Conservation (phyloP, 2,113 vertebrate species). For the Phycodurus eques region DNA sequence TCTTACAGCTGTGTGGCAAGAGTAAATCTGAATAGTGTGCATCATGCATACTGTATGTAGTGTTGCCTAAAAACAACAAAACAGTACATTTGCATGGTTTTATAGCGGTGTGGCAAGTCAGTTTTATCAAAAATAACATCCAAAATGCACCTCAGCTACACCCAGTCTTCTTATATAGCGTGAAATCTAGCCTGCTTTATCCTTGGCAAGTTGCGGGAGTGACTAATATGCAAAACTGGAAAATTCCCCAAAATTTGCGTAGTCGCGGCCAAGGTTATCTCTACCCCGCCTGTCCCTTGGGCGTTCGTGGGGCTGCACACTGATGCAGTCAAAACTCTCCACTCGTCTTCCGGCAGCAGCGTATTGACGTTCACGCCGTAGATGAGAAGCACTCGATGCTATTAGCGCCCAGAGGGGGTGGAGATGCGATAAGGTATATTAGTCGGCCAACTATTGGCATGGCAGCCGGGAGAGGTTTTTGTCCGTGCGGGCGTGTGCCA, state of each 20-base stretch:
- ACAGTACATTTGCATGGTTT: too few species aligned
- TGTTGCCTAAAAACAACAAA: too few species aligned
- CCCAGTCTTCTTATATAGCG: background rate
- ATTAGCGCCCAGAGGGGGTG: background rate
- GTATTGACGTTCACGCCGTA: background rate
- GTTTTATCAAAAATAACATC: too few species aligned
- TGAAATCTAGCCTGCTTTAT: background rate
- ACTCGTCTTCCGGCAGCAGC: background rate
- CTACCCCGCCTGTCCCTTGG: too few species aligned
- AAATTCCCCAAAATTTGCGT: background rate
- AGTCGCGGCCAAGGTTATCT: background rate
- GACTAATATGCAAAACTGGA: background rate
- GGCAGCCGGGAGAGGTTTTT: background rate
- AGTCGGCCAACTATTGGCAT: background rate
- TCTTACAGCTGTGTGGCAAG: too few species aligned
- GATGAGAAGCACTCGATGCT: constrained; percentile 1
- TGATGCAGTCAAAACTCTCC: background rate
- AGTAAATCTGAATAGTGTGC: too few species aligned
- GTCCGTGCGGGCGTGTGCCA: background rate
- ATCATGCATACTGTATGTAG: too few species aligned
- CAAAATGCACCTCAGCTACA: too few species aligned
- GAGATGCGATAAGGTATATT: background rate
- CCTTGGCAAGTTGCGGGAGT: background rate
- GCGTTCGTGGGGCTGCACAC: background rate
- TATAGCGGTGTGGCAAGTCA: too few species aligned